Evolutionary conservation across 1,140 invertebrate genomes (phyloP), one percentile per base, ranked within the genome.

Genomic region (Copidosoma floridanum): DNA sequence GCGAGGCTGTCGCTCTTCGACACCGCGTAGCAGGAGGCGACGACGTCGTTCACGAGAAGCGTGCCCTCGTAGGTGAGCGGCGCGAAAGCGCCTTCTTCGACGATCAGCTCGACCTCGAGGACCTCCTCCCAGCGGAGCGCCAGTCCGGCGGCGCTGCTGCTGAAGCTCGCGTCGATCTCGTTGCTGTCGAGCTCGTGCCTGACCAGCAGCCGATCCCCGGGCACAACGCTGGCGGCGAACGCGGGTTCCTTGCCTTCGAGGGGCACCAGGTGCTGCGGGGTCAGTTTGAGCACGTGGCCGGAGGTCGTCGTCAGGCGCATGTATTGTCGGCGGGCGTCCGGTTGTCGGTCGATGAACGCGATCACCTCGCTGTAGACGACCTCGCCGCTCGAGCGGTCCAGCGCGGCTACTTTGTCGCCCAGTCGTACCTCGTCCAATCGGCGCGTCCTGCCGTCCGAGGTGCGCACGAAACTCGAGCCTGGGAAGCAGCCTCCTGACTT

Each of bases 1-100:
- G 94, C 95, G 46, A 97, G 61, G 8, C 77, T 75, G 66, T 96
- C 93, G 76, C 89, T 92, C 72, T 91, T 84, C 14, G 98, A 84
- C 10, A 94, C 81, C 0, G 96, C 96, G 80, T 98, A 99, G 75
- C 96, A 99, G 0, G 95, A 98, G 1, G 92, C 92, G 1, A 95
- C 84, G 3, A 97, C 88, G 60, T 90, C 89, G 75, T 99, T 89
- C 1, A 98, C 92, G 23, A 99, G 82, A 11, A 99, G 80, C 23
- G 90, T 97, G 1, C 97, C 97, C 10, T 85, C 84, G 16, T 76
- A 76, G 0, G 97, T 99, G 12, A 99, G 81, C 0, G 97, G 97
- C 1, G 96, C 96, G 70, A 85, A 95, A 2, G 95, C 88, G 8
- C 96, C 97, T 27, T 78, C 78, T 18, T 82, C 80, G 1, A 83